Evolutionary conservation across 2,888 invertebrate species (phyloP).

Genomic region (Heliconius ismenius): DNA sequence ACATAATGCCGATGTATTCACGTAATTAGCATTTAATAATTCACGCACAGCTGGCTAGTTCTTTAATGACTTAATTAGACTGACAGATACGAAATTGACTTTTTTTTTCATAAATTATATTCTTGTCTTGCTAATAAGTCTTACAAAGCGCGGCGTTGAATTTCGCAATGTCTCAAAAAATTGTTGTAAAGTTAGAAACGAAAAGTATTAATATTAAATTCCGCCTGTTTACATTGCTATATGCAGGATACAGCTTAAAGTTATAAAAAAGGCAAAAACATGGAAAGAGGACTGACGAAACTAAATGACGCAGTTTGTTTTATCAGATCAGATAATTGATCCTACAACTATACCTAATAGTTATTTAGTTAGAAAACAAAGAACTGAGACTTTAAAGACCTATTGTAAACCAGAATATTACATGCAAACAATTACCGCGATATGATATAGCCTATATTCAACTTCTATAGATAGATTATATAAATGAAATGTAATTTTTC

Average conservation of each 20-base stretch:
- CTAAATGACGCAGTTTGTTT: no score
- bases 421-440: no score
- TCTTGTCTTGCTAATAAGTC: neutral
- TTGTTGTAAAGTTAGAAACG: neutral
- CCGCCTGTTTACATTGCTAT: neutral
- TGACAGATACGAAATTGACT: neutral
- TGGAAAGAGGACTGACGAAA: no score
- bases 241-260: neutral
- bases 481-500: no score
- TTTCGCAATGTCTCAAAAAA: neutral
- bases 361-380: no score
- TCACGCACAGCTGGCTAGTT: conserved; percentile 27
- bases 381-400: no score
- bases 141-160: neutral
- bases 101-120: neutral
- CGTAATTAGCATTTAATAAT: conserved; percentile 27
- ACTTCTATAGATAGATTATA: no score
- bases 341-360: no score
- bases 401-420: no score
- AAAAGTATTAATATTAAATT: neutral
- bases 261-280: neutral
- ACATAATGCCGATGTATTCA: conserved; percentile 11
- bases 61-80: conserved; percentile 16
- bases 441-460: no score
- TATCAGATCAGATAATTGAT: no score